Evolutionary conservation across 2,888 invertebrate genomes (phyloP), one percentile per base, ranked within the genome.

Genomic region (Euclidia mi): DNA sequence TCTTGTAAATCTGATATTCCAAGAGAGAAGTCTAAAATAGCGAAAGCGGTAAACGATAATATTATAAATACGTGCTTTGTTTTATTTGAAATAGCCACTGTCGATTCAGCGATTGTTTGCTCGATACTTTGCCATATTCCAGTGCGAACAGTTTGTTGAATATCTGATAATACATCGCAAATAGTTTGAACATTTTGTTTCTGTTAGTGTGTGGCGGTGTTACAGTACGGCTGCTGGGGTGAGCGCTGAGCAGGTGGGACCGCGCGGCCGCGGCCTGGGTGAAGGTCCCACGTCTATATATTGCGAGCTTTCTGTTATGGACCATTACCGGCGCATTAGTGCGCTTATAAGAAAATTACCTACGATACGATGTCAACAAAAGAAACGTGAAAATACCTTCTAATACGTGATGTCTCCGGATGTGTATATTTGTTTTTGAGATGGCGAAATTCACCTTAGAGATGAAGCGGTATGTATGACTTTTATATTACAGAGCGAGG

Each of bases 311-410:
- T 88, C 85, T 81, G 87, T 84, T 89, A 89, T 87, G 88, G 88
- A 79, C 88, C 87, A 89, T 89, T 89, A 89, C 85, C 81, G 75
- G 79, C 83, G 81, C 86, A 88, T 88, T 89, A 88, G 84, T 84
- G 81, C 79, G 83, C 77, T 85, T 84, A 79, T 87, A 85, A 86
- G 87, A 85, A 88, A 87, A 88, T 87, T 87, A 88, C 82, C 79
- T 73, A 78, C 82, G 71, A 79, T 79, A 87, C 80, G 82, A 84
- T 84, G 85, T 79, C 79, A 76, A 76, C 78, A 79, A 78, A 79
- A 78, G 81, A 76, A 83, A 80, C 71, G 73, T 68, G 69, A 65
- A 74, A 77, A 74, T 71, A 67, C 57, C 72, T 59, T 70, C 62
- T 76, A 64, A 61, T 74, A 74, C 60, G 61, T 47, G 56, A 41